Percentiles rank a stretch among this genome's conserved stretches.
Evolutionary conservation across 2,113 vertebrate genomes (phyloP).

Genomic region (Xenus cinereus): DNA sequence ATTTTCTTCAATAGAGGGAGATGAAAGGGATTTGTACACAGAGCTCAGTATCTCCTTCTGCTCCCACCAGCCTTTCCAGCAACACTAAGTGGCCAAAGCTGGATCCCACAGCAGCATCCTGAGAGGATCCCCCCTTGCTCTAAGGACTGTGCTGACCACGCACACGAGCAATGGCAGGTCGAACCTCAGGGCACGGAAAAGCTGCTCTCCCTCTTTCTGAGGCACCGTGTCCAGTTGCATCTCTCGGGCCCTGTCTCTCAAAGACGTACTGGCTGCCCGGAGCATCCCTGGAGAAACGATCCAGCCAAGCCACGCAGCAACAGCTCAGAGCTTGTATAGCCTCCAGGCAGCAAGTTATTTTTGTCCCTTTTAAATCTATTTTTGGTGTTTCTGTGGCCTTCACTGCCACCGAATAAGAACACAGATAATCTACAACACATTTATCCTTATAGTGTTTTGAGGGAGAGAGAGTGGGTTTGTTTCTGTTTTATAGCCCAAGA

Average conservation of each 20-base stretch:
- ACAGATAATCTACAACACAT: neutral
- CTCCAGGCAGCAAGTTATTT: slow-evolving; percentile 34
- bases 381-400: slow-evolving; percentile 17
- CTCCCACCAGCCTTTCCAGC: neutral
- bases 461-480: neutral
- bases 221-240: neutral
- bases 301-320: neutral
- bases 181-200: neutral
- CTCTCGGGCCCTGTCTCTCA: neutral
- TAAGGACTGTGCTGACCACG: accelerated
- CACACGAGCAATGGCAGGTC: neutral
- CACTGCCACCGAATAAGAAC: neutral
- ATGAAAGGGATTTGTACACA: neutral
- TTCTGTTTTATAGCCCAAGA: neutral
- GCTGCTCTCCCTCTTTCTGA: accelerated
- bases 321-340: neutral
- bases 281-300: neutral
- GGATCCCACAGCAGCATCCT: neutral
- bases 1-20: neutral
- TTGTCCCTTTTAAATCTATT: slow-evolving; percentile 31
- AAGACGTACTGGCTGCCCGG: neutral
- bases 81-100: neutral
- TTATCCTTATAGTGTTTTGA: neutral
- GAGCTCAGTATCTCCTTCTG: neutral
- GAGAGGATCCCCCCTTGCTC: neutral